Conservation (phyloP, 2,113 vertebrate species). For the Junco hyemalis region DNA sequence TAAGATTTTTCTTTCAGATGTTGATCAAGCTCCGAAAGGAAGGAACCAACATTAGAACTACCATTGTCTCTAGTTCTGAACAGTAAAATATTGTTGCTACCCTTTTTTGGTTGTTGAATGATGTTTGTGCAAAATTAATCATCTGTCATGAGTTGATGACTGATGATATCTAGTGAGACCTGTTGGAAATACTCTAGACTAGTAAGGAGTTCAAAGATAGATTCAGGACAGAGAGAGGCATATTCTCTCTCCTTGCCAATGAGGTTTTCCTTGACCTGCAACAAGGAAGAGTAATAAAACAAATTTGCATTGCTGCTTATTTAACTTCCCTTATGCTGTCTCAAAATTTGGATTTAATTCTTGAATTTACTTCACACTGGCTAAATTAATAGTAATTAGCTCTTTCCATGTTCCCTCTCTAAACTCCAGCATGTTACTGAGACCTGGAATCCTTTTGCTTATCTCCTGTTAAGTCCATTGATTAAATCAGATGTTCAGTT, state of each 20-base stretch:
- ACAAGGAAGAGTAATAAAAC: background rate
- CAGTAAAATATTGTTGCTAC: background rate
- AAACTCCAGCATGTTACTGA: background rate
- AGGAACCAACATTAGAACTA: background rate
- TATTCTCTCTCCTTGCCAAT: background rate
- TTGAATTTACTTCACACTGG: background rate
- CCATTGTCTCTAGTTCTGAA: background rate
- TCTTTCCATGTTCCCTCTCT: background rate
- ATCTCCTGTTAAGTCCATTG: background rate
- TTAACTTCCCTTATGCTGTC: background rate
- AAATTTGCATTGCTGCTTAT: background rate
- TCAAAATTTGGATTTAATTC: background rate
- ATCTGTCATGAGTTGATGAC: background rate
- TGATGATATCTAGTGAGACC: background rate
- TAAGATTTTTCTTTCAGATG: background rate
- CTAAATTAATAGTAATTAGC: background rate
- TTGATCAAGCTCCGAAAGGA: background rate
- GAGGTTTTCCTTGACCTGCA: background rate
- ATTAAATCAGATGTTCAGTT: background rate
- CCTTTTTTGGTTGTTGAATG: background rate
- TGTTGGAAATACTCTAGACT: background rate
- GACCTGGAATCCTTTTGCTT: background rate
- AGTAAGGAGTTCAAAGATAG: background rate
- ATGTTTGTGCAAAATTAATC: background rate
- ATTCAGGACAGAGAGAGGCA: background rate